Evolutionary conservation across 2,888 invertebrate genomes (phyloP).

Genomic region (Sussaba pulchella): DNA sequence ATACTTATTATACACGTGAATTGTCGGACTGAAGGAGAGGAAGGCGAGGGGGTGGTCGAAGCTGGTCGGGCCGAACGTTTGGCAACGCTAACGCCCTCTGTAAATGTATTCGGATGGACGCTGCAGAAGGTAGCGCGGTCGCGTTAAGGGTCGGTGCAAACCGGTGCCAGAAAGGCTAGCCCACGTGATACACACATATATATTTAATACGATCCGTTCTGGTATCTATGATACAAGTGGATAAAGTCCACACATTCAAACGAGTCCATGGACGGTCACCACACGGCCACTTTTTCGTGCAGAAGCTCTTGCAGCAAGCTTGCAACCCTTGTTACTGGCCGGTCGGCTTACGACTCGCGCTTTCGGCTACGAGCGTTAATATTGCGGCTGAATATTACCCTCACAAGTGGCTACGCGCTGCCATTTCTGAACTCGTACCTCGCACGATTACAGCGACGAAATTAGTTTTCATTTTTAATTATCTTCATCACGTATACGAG

Average conservation of each 20-base stretch:
- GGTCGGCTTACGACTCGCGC: constrained; percentile 27
- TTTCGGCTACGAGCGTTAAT: constrained; percentile 54
- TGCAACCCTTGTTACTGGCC: constrained; percentile 48
- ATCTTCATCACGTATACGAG: constrained; percentile 58
- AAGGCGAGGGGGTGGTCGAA: neutral
- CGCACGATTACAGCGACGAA: constrained; percentile 65
- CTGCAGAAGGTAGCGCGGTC: constrained; percentile 26
- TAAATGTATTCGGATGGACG: constrained; percentile 37
- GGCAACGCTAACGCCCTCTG: constrained; percentile 19
- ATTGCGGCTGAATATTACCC: constrained; percentile 72
- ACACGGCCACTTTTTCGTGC: constrained; percentile 43
- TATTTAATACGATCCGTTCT: constrained; percentile 3
- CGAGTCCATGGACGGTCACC: constrained; percentile 1
- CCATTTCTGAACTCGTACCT: constrained; percentile 37
- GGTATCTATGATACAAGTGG: constrained; percentile 25
- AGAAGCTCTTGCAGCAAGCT: constrained; percentile 28
- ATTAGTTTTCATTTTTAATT: constrained; percentile 77
- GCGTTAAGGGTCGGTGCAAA: constrained; percentile 43
- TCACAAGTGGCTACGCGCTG: constrained; percentile 66
- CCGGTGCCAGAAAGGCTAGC: constrained; percentile 28
- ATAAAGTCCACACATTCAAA: constrained; percentile 50
- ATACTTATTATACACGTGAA: constrained; percentile 12
- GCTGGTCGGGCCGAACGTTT: neutral
- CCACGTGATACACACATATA: neutral
- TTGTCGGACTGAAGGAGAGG: neutral